phyloP scores from a whole-genome alignment of 1,140 invertebrate species.

The Marisa cornuarietis region DNA sequence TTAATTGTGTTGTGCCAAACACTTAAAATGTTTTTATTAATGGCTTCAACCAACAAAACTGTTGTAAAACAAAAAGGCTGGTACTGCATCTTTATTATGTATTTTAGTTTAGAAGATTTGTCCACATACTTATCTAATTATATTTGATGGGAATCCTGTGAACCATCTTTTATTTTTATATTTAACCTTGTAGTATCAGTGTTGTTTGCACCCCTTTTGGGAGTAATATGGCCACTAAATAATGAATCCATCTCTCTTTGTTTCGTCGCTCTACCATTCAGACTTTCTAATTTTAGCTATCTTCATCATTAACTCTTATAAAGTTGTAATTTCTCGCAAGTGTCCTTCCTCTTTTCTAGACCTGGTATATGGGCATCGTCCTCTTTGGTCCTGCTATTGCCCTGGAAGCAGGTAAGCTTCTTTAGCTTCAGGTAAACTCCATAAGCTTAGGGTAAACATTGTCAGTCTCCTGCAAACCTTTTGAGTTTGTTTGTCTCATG shows the following conservation, averaged over 20 bases:
- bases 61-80: not conserved
- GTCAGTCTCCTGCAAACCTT: too few species aligned
- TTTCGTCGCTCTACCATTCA: not conserved
- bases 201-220: not conserved
- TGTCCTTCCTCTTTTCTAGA: slow-evolving; percentile 40
- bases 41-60: too few species aligned
- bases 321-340: slow-evolving; percentile 3
- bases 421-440: not conserved
- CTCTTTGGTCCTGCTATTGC: slow-evolving; percentile 57
- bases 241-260: not conserved
- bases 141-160: too few species aligned
- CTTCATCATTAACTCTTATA: not conserved
- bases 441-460: too few species aligned
- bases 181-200: too few species aligned
- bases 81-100: not conserved
- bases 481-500: too few species aligned
- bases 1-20: too few species aligned
- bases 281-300: not conserved
- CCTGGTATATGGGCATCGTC: slow-evolving; percentile 57
- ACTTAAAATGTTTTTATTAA: too few species aligned
- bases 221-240: not conserved
- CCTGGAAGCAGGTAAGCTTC: slow-evolving; percentile 47
- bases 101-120: too few species aligned
- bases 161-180: too few species aligned
- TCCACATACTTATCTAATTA: too few species aligned